phyloP scores from a whole-genome alignment of 2,888 invertebrate genomes.

The Didymodactylos carnosus region DNA sequence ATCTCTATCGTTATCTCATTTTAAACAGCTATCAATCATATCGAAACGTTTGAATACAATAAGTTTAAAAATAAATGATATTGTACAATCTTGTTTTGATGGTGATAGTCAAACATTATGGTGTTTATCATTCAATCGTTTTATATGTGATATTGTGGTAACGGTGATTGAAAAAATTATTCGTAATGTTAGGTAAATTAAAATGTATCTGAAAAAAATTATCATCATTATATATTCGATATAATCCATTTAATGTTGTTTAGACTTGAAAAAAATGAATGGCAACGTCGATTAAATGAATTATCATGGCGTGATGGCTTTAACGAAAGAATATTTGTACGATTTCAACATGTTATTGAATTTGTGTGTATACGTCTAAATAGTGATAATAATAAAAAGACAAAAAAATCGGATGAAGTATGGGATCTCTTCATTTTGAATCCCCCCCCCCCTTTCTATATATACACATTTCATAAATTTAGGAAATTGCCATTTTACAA shows the following conservation, averaged over 20 bases:
- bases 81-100: not conserved
- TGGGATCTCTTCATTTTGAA: not conserved
- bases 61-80: not conserved
- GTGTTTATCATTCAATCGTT: not conserved
- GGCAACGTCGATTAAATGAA: not conserved
- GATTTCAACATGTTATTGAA: not conserved
- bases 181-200: not conserved
- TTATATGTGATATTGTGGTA: not conserved
- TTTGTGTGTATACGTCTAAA: not conserved
- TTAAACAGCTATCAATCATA: not conserved
- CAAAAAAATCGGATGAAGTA: not conserved
- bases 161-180: not conserved
- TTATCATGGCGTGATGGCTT: not conserved
- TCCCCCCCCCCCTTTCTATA: too few relatives aligned
- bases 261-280: not conserved
- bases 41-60: not conserved
- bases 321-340: not conserved
- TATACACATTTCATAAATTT: not conserved
- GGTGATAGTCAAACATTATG: not conserved
- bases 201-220: not conserved
- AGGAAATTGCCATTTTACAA: not conserved
- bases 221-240: not conserved
- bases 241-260: not conserved
- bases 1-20: not conserved
- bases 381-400: not conserved